Evolutionary conservation across 2,888 invertebrate genomes (phyloP).

Genomic region (Dryococelus australis): DNA sequence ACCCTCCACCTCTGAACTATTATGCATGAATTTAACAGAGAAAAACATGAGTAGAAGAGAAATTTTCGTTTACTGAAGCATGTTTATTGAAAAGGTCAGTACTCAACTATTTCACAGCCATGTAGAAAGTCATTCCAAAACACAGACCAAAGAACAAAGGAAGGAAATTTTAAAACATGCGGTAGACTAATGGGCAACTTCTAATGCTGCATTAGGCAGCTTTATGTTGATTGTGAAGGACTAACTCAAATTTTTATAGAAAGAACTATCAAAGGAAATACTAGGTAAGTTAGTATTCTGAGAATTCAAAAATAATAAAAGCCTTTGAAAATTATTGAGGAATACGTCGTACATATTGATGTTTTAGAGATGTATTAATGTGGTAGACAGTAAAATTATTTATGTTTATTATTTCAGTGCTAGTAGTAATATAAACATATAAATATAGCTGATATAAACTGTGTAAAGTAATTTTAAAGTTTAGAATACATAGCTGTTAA

Average conservation of each 20-base stretch:
- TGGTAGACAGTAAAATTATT: slow-evolving; percentile 10
- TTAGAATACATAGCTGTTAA: background rate
- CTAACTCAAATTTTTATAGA: background rate
- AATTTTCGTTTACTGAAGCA: background rate
- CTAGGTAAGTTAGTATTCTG: too few relatives aligned
- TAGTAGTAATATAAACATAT: background rate
- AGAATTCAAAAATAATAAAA: background rate
- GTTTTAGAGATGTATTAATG: background rate
- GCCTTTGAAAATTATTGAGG: background rate
- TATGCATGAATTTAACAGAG: background rate
- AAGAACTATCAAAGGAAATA: background rate
- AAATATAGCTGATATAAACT: background rate
- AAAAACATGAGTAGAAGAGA: background rate
- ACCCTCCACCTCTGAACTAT: background rate
- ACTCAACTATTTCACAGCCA: background rate
- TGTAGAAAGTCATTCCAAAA: background rate
- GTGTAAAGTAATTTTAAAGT: background rate
- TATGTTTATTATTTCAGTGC: background rate
- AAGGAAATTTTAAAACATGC: background rate
- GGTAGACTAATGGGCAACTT: slow-evolving; percentile 11
- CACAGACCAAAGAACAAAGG: background rate
- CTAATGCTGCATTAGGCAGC: background rate
- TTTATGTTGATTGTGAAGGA: background rate
- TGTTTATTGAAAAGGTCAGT: background rate
- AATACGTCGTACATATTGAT: background rate